phyloP scores from a whole-genome alignment of 2,797 vertebrate genomes.

The Rhinatrema bivittatum region DNA sequence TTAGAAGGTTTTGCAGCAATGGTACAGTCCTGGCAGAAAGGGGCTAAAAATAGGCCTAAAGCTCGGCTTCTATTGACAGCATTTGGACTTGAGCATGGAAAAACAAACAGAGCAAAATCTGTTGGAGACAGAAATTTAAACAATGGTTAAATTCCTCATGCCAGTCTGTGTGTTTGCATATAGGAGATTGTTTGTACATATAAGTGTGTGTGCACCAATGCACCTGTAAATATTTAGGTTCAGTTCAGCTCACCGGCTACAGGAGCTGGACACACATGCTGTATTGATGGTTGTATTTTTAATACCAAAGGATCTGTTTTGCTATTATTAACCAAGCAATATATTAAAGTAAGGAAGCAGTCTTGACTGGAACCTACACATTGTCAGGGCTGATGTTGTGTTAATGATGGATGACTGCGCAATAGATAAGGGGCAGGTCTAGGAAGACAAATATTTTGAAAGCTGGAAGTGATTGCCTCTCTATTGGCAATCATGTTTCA shows the following conservation, averaged over 20 bases:
- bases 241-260: slow-evolving; percentile 21
- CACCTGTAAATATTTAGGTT: slow-evolving; percentile 48
- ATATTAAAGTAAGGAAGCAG: slow-evolving; percentile 16
- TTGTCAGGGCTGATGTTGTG: slow-evolving; percentile 25
- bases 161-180: slow-evolving; percentile 21
- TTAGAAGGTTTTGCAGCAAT: slow-evolving; percentile 26
- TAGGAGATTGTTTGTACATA: not conserved
- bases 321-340: slow-evolving; percentile 46
- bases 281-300: slow-evolving; percentile 38
- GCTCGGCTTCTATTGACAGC: slow-evolving; percentile 41
- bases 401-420: slow-evolving; percentile 41
- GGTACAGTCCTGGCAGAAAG: slow-evolving; percentile 33
- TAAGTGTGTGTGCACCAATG: slow-evolving; percentile 16
- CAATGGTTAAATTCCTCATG: slow-evolving; percentile 26
- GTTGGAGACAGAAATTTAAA: slow-evolving; percentile 12
- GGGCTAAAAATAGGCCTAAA: slow-evolving; percentile 41
- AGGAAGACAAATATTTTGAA: slow-evolving; percentile 51
- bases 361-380: slow-evolving; percentile 5
- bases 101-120: slow-evolving; percentile 56
- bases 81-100: slow-evolving; percentile 46
- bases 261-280: slow-evolving; percentile 28
- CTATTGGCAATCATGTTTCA: slow-evolving; percentile 27
- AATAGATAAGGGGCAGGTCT: slow-evolving; percentile 40
- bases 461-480: slow-evolving; percentile 30
- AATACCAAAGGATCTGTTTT: slow-evolving; percentile 22